Conservation (phyloP, 2,888 invertebrate species). For the Cantharis rufa region DNA sequence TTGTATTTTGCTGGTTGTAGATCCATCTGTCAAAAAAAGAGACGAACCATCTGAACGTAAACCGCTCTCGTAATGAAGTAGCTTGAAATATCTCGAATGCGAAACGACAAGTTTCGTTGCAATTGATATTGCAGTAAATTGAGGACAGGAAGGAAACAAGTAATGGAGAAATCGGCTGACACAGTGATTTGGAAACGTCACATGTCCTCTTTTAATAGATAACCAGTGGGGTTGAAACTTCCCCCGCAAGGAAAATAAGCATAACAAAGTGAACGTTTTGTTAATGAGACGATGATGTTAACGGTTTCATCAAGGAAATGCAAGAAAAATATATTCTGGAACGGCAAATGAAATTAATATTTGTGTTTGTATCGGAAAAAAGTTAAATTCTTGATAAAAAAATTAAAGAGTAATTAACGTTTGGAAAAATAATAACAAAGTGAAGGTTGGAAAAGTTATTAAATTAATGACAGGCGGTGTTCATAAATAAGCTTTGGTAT, state of each 20-base stretch:
- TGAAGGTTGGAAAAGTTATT: constrained; percentile 24
- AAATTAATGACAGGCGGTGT: constrained; percentile 26
- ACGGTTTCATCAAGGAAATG: neutral
- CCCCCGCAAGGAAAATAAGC: neutral
- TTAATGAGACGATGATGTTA: neutral
- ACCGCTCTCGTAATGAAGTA: neutral
- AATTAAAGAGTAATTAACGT: constrained; percentile 23
- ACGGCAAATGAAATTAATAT: neutral
- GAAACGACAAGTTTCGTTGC: neutral
- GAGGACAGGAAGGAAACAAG: neutral
- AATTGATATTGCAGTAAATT: neutral
- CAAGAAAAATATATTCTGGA: neutral
- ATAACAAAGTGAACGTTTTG: neutral
- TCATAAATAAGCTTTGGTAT: constrained; percentile 24
- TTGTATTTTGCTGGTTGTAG: neutral
- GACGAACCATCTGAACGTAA: neutral
- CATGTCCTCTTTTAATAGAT: neutral
- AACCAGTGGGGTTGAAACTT: neutral
- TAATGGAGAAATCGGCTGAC: neutral
- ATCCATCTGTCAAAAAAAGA: neutral
- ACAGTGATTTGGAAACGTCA: neutral
- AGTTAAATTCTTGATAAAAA: constrained; percentile 8
- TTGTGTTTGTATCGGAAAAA: neutral
- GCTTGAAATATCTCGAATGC: neutral
- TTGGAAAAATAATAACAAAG: constrained; percentile 19